Evolutionary conservation across 2,888 invertebrate genomes (phyloP), one percentile per base, ranked within the genome.

Genomic region (Leucania comma): DNA sequence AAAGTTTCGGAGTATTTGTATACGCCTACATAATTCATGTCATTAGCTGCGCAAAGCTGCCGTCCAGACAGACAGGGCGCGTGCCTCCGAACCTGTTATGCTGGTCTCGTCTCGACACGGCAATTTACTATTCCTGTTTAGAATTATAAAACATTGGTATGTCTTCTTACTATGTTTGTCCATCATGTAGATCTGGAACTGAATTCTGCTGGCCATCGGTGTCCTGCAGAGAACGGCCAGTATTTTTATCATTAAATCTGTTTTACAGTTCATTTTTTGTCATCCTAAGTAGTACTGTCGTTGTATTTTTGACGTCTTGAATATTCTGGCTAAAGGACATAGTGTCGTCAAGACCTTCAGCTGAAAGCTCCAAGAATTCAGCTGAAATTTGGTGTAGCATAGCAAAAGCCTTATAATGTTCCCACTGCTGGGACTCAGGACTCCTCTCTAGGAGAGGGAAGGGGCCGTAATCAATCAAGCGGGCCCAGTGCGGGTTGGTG

Each of bases 1-100:
- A 38, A 22, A 35, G 35, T 54, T 53, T 6, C 20, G 9, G 3
- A 24, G 42, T 42, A 29, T 35, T 61, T 50, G n/a, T 61, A 29
- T 22, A 38, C 10, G 26, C 22, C 10, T 14, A 46, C 32, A 24
- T 68, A 53, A 70, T 42, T 71, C 22, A 35, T 72, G 14, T 64
- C 17, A 46, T 58, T 53, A 72, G 53, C 12, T 38, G 32, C 12
- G 9, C 22, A 26, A 57, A 57, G 51, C 58, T 29, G 29, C 35
- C 57, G 32, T 38, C 46, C 66, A 58, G 66, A 59, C 58, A 38
- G 51, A 66, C 46, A 29, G 51, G 17, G 58, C 58, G 53, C 72
- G 72, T 72, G 72, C 72, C 46, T 38, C 12, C 24, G 46, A 54
- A 72, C 72, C 66, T 72, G 66, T 66, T 72, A 51, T 72, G 35